Base-by-base conservation (phyloP, 1,140 invertebrate genomes). In the Colletes gigas region DNA sequence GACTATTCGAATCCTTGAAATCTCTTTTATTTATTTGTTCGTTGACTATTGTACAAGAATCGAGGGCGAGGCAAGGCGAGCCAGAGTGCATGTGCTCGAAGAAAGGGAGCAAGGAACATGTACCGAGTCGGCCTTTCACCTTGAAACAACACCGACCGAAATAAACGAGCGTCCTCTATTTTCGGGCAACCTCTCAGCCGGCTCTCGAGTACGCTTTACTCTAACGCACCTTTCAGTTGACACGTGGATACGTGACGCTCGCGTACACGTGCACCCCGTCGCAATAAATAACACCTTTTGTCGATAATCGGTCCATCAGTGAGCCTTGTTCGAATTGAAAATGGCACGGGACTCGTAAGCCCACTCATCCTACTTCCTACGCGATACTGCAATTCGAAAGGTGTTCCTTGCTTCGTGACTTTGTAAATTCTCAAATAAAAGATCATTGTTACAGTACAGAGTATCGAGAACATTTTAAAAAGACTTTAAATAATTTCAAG, bases 121-220 rank as follows among this genome's bases (percentile, higher is more conserved):
- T 60, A 44, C 50, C 44, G 44, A 76, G 55, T 15, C 63, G 66
- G 66, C 80, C 52, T 78, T 82, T 78, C 75, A 80, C 77, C 81
- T 79, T 83, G 76, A 83, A 80, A 67, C 55, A 80, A 68, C 69
- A 50, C 44, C 15, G 54, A 59, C 54, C 8, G 69, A 68, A 80
- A 83, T 83, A 83, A 80, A 66, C 69, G 39, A 39, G 8, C 15
- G 63, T 79, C 55, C 63, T 83, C 62, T 80, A 80, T 83, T 83
- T 78, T 80, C 69, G 75, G 44, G 59, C 39, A 69, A 65, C 54
- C 60, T 65, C 80, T 78, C 44, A 5, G 8, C 21, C 30, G 15
- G 15, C 19, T 19, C 76, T 83, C 60, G 62, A 82, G 60, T 68
- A 62, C 62, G 47, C 60, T 72, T 73, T 59, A 19, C 77, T 70